These are phyloP conservation scores for Parnassius orleans DNA, from an alignment of 2,888 invertebrate genomes.

Conservation along the genomic window DNA sequence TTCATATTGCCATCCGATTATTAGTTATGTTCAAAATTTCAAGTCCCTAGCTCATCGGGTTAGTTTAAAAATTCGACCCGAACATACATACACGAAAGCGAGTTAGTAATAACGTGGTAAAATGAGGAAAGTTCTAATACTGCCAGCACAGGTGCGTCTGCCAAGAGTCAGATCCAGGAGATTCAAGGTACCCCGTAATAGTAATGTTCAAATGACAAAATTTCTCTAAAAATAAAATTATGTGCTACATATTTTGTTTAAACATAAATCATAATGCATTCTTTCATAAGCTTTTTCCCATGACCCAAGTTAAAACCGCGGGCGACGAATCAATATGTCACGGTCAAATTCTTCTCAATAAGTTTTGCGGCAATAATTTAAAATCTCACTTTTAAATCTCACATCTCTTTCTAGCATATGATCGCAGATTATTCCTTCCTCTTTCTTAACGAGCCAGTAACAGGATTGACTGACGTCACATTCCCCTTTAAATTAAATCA, in stretches of 20 bases:
- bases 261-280: neutral
- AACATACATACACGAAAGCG: too few species aligned
- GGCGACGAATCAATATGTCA: conserved; percentile 20
- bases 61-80: too few species aligned
- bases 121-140: too few species aligned
- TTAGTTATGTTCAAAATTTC: too few species aligned
- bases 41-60: too few species aligned
- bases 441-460: conserved; percentile 21
- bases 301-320: conserved; percentile 6
- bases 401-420: conserved; percentile 15
- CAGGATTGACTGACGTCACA: conserved; percentile 26
- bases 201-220: too few species aligned
- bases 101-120: too few species aligned
- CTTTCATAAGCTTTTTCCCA: conserved; percentile 10
- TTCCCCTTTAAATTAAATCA: conserved; percentile 35
- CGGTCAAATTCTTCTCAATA: conserved; percentile 16
- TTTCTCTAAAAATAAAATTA: too few species aligned
- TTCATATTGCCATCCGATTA: too few species aligned
- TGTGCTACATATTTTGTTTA: neutral
- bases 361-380: conserved; percentile 23
- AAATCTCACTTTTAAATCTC: conserved; percentile 20
- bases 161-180: too few species aligned
- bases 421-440: conserved; percentile 6
- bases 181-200: too few species aligned
- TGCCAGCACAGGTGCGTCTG: too few species aligned